A percentile compares a stretch with the other conserved stretches of the same genome.
These are phyloP conservation scores for Telenomus remus DNA, from an alignment of 1,140 invertebrate genomes.

Conservation along the genomic window DNA sequence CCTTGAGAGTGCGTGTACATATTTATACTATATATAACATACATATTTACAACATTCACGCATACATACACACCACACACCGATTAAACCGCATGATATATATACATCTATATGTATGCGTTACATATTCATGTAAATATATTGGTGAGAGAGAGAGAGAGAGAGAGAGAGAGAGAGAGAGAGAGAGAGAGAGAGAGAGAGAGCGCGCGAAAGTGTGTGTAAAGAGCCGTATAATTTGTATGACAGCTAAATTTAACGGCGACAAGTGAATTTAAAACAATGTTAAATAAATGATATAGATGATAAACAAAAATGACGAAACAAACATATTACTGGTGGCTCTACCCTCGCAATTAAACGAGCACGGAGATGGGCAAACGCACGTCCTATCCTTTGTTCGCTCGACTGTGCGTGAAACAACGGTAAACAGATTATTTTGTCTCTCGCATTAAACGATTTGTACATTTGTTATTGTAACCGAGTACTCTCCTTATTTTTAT, in stretches of 20 bases:
- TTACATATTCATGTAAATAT: slow-evolving; percentile 56
- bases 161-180: slow-evolving; percentile 22
- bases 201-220: slow-evolving; percentile 57
- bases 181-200: too few species aligned
- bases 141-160: slow-evolving; percentile 10
- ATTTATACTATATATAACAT: slow-evolving; percentile 70
- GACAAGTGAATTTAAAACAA: slow-evolving; percentile 21
- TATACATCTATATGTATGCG: slow-evolving; percentile 66
- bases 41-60: slow-evolving; percentile 60
- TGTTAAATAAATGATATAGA: slow-evolving; percentile 57
- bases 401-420: slow-evolving; percentile 29
- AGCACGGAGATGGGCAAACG: slow-evolving; percentile 61
- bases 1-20: slow-evolving; percentile 69
- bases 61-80: slow-evolving; percentile 54
- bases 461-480: slow-evolving; percentile 38
- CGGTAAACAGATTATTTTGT: slow-evolving; percentile 32
- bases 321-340: slow-evolving; percentile 64
- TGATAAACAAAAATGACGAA: slow-evolving; percentile 13
- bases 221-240: slow-evolving; percentile 44
- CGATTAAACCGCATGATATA: slow-evolving; percentile 52
- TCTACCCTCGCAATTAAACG: slow-evolving; percentile 70
- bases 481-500: too few species aligned
- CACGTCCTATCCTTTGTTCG: slow-evolving; percentile 18
- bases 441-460: slow-evolving; percentile 21
- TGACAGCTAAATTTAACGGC: slow-evolving; percentile 3